Base-by-base conservation (phyloP, 2,113 vertebrate genomes). In the Tenebrosternarchus preto region DNA sequence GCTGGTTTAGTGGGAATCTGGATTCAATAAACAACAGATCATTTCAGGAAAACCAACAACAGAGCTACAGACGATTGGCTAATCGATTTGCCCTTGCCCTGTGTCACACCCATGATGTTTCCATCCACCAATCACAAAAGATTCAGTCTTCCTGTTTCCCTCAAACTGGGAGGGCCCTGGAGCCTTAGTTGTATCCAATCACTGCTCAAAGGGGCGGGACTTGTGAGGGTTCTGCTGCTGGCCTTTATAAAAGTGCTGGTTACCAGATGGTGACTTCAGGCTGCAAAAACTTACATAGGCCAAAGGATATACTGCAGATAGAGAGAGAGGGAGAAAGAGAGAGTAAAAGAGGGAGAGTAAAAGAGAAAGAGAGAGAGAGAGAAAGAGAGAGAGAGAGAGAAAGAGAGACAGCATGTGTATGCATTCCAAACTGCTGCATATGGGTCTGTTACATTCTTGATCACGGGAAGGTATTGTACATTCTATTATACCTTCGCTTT, bases 1-100 rank as follows among this genome's bases (percentile, higher is more conserved):
- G 68, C 82, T 88, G 70, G 76, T 88, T 91, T 88, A 80, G 77
- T 82, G 86, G 81, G 88, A 95, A 94, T 96, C 95, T 96, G 94
- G 95, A 96, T 95, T 92, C 93, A 90, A 96, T 96, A 85, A 82
- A 85, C 86, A 80, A 86, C 82, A 88, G 89, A 87, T 86, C 90
- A 92, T 90, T 90, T 94, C 92, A 94, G 88, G 86, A 73, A 87
- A 88, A 90, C 90, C 87, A 24, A 85, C 87, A 82, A 66, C 50
- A 17, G 39, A 76, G 84, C 73, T 39, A 7, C 73, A 84, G 90
- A 81, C 91, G 91, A 92, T 94, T 94, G 94, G 94, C 83, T 92
- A 84, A 86, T 39, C 92, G 84, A 86, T 33, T 27, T 57, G 20
- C 71, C 72, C 24, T 59, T 11, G 33, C 90, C 90, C 86, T 86